Conservation (phyloP, 2,113 vertebrate genomes). For the Gopherus flavomarginatus region DNA sequence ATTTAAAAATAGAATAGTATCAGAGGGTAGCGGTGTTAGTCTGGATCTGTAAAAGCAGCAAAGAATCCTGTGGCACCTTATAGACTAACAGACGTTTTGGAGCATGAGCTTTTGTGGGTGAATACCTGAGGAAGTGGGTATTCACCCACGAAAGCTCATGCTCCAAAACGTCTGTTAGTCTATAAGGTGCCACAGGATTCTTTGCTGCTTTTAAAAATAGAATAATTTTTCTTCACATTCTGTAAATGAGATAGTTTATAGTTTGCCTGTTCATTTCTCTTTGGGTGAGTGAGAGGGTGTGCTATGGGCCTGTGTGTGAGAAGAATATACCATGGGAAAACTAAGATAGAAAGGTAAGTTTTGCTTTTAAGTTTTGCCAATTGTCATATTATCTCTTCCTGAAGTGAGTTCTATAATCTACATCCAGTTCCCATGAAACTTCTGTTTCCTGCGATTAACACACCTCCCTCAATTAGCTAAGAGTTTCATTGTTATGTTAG, state of each 20-base stretch:
- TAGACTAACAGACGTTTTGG: too few species aligned
- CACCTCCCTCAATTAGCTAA: not conserved
- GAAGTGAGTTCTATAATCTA: not conserved
- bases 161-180: too few species aligned
- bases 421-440: not conserved
- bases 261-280: slow-evolving; percentile 3
- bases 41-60: too few species aligned
- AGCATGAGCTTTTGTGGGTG: too few species aligned
- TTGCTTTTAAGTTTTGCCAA: not conserved
- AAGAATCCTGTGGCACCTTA: too few species aligned
- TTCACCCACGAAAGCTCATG: too few species aligned
- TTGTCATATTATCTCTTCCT: not conserved
- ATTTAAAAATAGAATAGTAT: slow-evolving; percentile 38
- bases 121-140: too few species aligned
- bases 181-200: too few species aligned
- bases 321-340: slow-evolving; percentile 1
- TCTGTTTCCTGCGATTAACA: not conserved
- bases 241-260: slow-evolving; percentile 18
- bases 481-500: not conserved
- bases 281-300: not conserved
- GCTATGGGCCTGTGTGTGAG: not conserved
- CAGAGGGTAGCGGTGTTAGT: too few species aligned
- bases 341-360: not conserved
- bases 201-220: slow-evolving; percentile 29
- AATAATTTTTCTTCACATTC: slow-evolving; percentile 19